Evolutionary conservation across 1,140 invertebrate genomes (phyloP), one percentile per base, ranked within the genome.

Genomic region (Colletes gigas): DNA sequence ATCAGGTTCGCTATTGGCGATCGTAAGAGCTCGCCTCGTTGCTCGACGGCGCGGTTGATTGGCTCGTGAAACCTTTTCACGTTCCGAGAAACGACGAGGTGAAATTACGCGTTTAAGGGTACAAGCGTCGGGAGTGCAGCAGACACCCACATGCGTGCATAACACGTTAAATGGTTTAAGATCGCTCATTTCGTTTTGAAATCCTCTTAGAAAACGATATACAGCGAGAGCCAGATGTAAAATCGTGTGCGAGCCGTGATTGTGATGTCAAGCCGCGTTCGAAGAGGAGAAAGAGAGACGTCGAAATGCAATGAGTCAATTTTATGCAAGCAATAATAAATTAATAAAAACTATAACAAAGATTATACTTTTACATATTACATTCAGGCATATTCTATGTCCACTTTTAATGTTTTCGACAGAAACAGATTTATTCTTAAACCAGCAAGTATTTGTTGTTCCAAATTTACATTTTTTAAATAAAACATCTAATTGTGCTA

Each of bases 191-290:
- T 57, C 66, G 57, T n/a, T 63, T 17, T 39, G 21, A 52, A 30
- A 62, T 17, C 21, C 17, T 50, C 14, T 30, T n/a, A 14, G n/a
- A 5, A 15, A 21, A 14, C 62, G 39, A n/a, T 15, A 39, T 8
- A 9, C 14, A 47, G 30, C 10, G 30, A 19, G 50, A 55, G 41
- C 39, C 19, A 41, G 62, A 55, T 21, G 62, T 54, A 67, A 67
- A 14, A 30, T 76, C 62, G 41, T 30, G 63, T 54, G 39, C 19
- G 63, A 41, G 5, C 21, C 41, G 14, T 39, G 63, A 67, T 76
- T 66, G 73, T 39, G 72, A 54, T 63, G 72, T 63, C 59, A 75
- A 65, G 19, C 52, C n/a, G 17, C 47, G 47, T n/a, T 59, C n/a
- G 39, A 50, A 75, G n/a, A 47, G 39, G 62, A 41, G 57, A 76